phyloP scores from a whole-genome alignment of 2,888 invertebrate species.

The Caenorhabditis sinica region DNA sequence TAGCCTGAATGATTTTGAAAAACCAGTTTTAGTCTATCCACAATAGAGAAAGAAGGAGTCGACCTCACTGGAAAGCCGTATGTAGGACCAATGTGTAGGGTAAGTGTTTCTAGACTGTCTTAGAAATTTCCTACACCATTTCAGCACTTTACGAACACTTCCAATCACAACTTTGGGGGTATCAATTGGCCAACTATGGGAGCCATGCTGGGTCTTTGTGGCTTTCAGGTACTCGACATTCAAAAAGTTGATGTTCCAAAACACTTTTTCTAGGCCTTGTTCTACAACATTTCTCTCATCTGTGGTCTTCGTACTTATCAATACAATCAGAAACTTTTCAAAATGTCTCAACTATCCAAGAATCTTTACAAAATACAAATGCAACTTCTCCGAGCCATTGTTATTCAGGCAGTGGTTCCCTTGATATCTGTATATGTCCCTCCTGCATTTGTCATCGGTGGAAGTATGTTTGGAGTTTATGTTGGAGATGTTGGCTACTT shows the following conservation, averaged over 20 bases:
- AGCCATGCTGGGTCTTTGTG: slow-evolving; percentile 28
- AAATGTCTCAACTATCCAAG: slow-evolving; percentile 18
- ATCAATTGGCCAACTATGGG: slow-evolving; percentile 39
- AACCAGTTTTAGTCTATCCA: neutral
- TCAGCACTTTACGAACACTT: slow-evolving; percentile 16
- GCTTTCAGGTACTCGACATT: slow-evolving; percentile 21
- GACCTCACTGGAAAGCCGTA: slow-evolving; percentile 25
- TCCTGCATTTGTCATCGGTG: slow-evolving; percentile 17
- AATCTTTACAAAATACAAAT: slow-evolving; percentile 29
- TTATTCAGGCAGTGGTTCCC: slow-evolving; percentile 31
- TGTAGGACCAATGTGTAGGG: slow-evolving; percentile 19
- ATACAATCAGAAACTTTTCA: slow-evolving; percentile 3
- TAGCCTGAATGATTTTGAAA: neutral
- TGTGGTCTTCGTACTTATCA: slow-evolving; percentile 29
- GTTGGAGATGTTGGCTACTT: slow-evolving; percentile 24
- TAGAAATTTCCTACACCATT: neutral
- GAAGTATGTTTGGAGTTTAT: slow-evolving; percentile 38
- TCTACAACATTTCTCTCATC: slow-evolving; percentile 37
- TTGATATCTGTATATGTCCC: slow-evolving; percentile 34
- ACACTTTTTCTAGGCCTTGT: slow-evolving; percentile 11
- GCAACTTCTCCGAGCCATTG: slow-evolving; percentile 30
- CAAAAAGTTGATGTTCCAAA: too few relatives aligned
- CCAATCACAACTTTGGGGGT: slow-evolving; percentile 11
- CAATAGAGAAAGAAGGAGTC: neutral
- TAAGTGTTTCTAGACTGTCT: neutral